phyloP scores from a whole-genome alignment of 2,888 invertebrate genomes.

The Arctia plantaginis region DNA sequence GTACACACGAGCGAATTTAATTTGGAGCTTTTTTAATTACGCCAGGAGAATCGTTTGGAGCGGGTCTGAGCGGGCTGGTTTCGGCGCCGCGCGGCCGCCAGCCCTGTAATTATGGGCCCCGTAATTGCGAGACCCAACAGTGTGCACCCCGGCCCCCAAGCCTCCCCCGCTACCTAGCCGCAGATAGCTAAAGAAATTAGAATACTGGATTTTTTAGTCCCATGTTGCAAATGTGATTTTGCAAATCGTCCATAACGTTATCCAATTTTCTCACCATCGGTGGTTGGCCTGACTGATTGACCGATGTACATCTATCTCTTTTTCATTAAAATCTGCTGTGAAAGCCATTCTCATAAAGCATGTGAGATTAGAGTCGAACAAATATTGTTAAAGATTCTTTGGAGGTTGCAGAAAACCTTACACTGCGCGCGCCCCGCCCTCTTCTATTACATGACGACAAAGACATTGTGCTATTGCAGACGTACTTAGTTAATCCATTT shows the following conservation, averaged over 20 bases:
- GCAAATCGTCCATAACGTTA: constrained; percentile 29
- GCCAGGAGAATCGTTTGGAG: constrained; percentile 77
- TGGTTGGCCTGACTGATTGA: not conserved
- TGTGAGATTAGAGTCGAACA: constrained; percentile 21
- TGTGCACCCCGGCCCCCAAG: constrained; percentile 65
- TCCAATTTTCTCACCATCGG: not conserved
- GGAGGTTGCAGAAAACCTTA: constrained; percentile 46
- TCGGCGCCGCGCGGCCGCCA: constrained; percentile 81
- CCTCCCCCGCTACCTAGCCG: constrained; percentile 67
- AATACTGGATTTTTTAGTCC: constrained; percentile 51
- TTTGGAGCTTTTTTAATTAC: constrained; percentile 86
- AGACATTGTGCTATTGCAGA: constrained; percentile 35
- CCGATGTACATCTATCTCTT: not conserved
- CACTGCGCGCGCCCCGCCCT: constrained; percentile 30
- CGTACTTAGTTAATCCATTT: constrained; percentile 26
- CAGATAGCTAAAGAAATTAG: constrained; percentile 69
- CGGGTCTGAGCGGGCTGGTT: constrained; percentile 72
- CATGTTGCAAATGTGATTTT: constrained; percentile 28
- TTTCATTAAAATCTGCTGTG: not conserved
- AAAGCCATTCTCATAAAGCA: constrained; percentile 17
- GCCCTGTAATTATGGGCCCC: constrained; percentile 86
- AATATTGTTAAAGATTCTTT: constrained; percentile 26
- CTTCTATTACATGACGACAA: constrained; percentile 46
- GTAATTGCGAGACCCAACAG: constrained; percentile 83
- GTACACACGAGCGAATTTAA: constrained; percentile 86